Evolutionary conservation across 1,140 invertebrate genomes (phyloP), one percentile per base, ranked within the genome.

Genomic region (Heliconius himera): DNA sequence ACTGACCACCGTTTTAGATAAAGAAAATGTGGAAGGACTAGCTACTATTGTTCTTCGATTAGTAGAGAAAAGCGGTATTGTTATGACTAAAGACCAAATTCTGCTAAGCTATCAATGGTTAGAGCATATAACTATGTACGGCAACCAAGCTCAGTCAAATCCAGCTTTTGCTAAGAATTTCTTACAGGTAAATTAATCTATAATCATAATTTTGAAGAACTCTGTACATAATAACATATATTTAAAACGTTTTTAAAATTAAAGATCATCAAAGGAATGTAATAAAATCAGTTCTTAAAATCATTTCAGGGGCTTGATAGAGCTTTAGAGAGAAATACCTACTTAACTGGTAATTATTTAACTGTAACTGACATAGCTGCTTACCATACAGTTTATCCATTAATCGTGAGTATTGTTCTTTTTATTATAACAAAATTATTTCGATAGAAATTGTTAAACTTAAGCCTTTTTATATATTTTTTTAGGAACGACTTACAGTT

Each of bases 11-110:
- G 84, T 92, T 9, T 22, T 94, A 29, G 89, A 91, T 74, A 94
- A 93, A 74, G 85, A 93, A 83, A 93, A 88, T 82, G 81, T 94
- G 5, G 91, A 94, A 87, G 93, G 93, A 36, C 92, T 93, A 80
- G 91, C 91, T 38, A 92, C 82, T 77, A 94, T 94, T 41, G 83
- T 94, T 66, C 82, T 94, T 76, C 73, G 84, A 20, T 81, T 94
- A 71, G 86, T 85, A 70, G 76, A 81, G 26, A 89, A 88, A 72
- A 89, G 85, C 79, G 87, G 84, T n/a, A 29, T 38, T 26, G 29
- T 80, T 70, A 88, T 90, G 88, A 88, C 77, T 22, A 82, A 85
- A 29, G 88, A 93, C 60, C 84, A 92, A 76, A 78, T 79, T 66
- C 73, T 93, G 9, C 77, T 88, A 0, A 84, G 87, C 71, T 94